phyloP scores from a whole-genome alignment of 2,888 invertebrate species.

The Neocrepidodera transversa region DNA sequence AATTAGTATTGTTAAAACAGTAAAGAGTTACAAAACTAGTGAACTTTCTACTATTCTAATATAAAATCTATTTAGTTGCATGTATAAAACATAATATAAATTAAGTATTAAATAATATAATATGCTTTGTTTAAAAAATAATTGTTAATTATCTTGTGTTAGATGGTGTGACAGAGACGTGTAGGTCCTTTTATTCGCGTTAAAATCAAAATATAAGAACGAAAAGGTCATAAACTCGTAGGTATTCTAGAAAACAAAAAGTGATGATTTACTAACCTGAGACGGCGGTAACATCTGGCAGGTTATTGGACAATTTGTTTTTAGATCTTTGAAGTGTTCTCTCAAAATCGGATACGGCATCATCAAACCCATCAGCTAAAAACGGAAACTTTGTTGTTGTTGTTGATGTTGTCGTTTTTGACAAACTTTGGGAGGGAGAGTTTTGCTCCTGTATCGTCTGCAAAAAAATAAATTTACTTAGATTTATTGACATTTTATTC shows the following conservation, averaged over 20 bases:
- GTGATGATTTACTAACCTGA: conserved; percentile 47
- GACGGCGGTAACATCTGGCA: conserved; percentile 59
- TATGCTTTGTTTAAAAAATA: no score
- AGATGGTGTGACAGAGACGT: no score
- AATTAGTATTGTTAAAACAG: conserved; percentile 4
- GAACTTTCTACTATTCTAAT: no score
- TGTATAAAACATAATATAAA: no score
- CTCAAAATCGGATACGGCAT: conserved; percentile 76
- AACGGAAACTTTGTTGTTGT: conserved; percentile 38
- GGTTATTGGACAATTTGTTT: conserved; percentile 55
- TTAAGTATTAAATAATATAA: no score
- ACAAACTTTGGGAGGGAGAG: conserved; percentile 39
- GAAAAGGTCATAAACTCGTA: conserved; percentile 12
- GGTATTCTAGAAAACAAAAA: conserved; percentile 14
- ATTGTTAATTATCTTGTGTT: no score
- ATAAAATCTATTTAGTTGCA: no score
- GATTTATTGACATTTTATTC: no score
- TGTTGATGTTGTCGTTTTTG: conserved; percentile 35
- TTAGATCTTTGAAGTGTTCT: conserved; percentile 69
- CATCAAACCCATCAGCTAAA: conserved; percentile 61
- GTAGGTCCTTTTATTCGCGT: no score
- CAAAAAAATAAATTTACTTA: conserved; percentile 29
- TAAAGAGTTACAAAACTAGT: no score
- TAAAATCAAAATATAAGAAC: conserved; percentile 4
- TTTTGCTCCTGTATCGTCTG: conserved; percentile 49